Conservation (phyloP, 2,113 vertebrate genomes). For the Conger conger region DNA sequence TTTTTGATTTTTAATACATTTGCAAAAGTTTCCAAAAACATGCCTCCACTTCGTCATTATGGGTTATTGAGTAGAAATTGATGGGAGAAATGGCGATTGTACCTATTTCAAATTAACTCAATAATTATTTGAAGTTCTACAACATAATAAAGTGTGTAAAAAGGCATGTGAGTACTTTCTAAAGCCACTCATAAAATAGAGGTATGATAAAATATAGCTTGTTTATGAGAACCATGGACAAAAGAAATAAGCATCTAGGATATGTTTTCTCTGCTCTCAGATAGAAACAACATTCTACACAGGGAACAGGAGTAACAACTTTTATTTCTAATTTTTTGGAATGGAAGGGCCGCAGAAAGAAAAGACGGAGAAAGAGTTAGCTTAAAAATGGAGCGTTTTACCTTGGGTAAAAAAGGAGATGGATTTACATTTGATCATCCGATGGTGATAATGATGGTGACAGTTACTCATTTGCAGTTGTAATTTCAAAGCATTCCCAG, state of each 20-base stretch:
- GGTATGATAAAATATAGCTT: too few species aligned
- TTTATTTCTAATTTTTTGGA: slow-evolving; percentile 66
- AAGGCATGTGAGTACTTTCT: too few species aligned
- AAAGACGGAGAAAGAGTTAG: slow-evolving; percentile 53
- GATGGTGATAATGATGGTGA: slow-evolving; percentile 59
- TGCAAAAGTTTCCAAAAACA: too few species aligned
- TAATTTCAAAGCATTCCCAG: slow-evolving; percentile 62
- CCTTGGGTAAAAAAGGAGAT: slow-evolving; percentile 49
- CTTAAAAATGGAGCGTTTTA: slow-evolving; percentile 48
- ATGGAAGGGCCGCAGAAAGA: slow-evolving; percentile 59
- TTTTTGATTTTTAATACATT: too few species aligned
- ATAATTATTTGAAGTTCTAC: too few species aligned
- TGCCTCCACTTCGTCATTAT: too few species aligned
- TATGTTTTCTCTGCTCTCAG: not conserved
- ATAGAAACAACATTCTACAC: slow-evolving; percentile 27
- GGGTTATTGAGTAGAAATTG: too few species aligned
- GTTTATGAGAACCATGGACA: too few species aligned
- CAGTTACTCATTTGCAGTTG: slow-evolving; percentile 59
- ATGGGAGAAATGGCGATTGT: too few species aligned
- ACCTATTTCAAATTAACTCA: too few species aligned
- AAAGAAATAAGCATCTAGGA: not conserved
- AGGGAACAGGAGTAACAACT: slow-evolving; percentile 48
- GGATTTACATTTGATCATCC: slow-evolving; percentile 70
- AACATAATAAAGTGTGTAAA: too few species aligned
- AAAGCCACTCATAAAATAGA: too few species aligned